Evolutionary conservation across 2,113 vertebrate genomes (phyloP).

Genomic region (Microcebus ravelobensis): DNA sequence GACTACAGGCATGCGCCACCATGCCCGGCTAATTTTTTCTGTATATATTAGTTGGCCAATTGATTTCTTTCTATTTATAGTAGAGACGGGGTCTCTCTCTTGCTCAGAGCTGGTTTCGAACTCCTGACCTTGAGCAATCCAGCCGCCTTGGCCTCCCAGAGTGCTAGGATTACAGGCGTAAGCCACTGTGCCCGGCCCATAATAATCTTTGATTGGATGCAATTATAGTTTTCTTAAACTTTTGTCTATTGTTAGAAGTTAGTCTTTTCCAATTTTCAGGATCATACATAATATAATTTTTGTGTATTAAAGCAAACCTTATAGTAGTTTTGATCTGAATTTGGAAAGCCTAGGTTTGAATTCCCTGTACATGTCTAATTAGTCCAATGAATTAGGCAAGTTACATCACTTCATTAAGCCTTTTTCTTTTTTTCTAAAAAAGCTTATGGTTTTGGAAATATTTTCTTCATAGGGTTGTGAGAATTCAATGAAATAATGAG

Average conservation of each 20-base stretch:
- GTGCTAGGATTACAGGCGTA: too few relatives aligned
- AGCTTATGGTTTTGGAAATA: neutral
- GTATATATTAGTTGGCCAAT: too few relatives aligned
- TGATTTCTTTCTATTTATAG: too few relatives aligned
- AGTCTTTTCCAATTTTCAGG: slow-evolving; percentile 1
- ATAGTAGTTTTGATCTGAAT: slow-evolving; percentile 13
- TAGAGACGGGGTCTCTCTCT: too few relatives aligned
- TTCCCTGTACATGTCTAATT: slow-evolving; percentile 33
- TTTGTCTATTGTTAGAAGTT: slow-evolving; percentile 52
- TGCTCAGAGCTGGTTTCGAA: too few relatives aligned
- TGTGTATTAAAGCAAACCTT: slow-evolving; percentile 22
- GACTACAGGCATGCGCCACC: too few relatives aligned
- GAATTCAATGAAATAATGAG: slow-evolving; percentile 25
- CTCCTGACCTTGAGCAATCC: too few relatives aligned
- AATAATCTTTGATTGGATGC: neutral
- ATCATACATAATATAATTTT: neutral
- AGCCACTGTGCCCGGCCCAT: too few relatives aligned
- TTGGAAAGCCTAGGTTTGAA: slow-evolving; percentile 30
- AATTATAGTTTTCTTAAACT: slow-evolving; percentile 41
- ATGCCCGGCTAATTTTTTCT: too few relatives aligned
- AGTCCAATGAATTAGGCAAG: slow-evolving; percentile 13
- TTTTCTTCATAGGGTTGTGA: neutral
- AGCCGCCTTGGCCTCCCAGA: too few relatives aligned
- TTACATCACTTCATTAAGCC: neutral
- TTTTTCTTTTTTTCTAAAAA: neutral